Evolutionary conservation across 2,113 vertebrate genomes (phyloP).

Genomic region (Panthera tigris): DNA sequence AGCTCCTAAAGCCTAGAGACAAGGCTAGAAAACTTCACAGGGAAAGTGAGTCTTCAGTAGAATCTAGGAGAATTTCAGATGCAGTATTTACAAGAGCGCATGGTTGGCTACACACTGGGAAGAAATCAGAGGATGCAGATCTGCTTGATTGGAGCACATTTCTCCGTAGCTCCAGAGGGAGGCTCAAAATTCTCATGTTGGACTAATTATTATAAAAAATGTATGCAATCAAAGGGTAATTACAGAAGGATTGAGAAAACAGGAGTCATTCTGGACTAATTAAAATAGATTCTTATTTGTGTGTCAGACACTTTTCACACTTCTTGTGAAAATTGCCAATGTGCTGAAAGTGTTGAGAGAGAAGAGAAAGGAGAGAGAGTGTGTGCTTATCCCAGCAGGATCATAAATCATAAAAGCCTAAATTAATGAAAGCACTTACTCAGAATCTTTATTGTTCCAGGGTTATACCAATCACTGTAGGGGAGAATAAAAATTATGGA

Average conservation of each 20-base stretch:
- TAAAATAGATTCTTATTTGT: constrained; percentile 27
- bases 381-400: background rate
- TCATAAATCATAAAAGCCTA: background rate
- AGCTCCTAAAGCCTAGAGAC: background rate
- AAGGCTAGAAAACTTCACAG: background rate
- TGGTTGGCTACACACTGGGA: background rate
- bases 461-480: background rate
- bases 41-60: background rate
- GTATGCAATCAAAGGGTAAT: background rate
- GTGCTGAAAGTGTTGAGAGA: background rate
- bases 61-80: background rate
- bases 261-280: constrained; percentile 25
- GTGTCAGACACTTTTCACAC: background rate
- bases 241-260: background rate
- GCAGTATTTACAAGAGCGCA: background rate
- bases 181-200: background rate
- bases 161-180: background rate
- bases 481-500: background rate
- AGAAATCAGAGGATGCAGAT: background rate
- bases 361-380: background rate
- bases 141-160: background rate
- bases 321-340: background rate
- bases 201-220: constrained; percentile 6
- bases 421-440: background rate
- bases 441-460: background rate